phyloP scores from a whole-genome alignment of 2,113 vertebrate species.

The Erpornis zantholeuca region DNA sequence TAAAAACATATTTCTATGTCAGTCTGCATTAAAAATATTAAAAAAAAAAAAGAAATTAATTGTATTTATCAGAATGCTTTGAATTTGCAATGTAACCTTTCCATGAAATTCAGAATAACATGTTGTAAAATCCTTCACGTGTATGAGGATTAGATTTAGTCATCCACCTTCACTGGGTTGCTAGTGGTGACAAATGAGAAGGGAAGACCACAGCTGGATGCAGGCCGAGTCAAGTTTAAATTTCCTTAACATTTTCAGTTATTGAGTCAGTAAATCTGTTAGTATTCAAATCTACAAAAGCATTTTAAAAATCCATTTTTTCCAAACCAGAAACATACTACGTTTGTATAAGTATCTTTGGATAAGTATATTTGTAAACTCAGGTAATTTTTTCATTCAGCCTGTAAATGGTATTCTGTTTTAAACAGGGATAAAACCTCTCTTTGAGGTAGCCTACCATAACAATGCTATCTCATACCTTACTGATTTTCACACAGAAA shows the following conservation, averaged over 20 bases:
- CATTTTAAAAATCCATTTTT: background rate
- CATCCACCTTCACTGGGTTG: background rate
- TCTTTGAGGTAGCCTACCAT: background rate
- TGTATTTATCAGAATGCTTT: background rate
- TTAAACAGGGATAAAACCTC: background rate
- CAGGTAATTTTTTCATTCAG: background rate
- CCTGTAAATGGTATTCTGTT: background rate
- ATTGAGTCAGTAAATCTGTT: background rate
- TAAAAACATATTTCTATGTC: background rate
- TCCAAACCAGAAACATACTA: background rate
- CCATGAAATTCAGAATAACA: background rate
- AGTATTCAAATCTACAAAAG: background rate
- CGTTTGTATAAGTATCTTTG: background rate
- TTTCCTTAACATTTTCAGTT: background rate
- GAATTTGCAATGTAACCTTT: background rate
- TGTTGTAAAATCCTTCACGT: background rate
- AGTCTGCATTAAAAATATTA: background rate
- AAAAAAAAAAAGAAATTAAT: fast-evolving
- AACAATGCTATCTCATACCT: background rate
- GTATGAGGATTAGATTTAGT: background rate
- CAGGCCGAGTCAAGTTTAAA: background rate
- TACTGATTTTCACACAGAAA: background rate
- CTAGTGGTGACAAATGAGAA: background rate
- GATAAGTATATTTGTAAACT: background rate
- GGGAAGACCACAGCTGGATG: background rate